Percentiles rank a stretch among this genome's conserved stretches.
Conservation (phyloP, 37 sponge, comb jelly and placozoan genomes). For the Axinella damicornis region DNA sequence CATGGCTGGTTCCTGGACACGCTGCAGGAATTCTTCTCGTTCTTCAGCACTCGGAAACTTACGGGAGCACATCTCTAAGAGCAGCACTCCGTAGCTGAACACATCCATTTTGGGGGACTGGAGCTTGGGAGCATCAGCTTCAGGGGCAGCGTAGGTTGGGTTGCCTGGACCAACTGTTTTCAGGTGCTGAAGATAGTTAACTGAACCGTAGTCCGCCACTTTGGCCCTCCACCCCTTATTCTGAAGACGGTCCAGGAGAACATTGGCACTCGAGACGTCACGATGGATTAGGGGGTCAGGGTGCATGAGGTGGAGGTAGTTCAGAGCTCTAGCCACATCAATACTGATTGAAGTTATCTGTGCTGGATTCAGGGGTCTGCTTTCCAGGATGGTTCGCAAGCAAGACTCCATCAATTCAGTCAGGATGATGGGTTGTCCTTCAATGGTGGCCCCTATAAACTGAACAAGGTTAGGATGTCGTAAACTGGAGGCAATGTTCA, state of each 20-base stretch:
- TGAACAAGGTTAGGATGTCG: constrained; percentile 71
- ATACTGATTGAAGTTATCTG: constrained; percentile 27
- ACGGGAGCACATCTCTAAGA: constrained; percentile 54
- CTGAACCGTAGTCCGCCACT: constrained; percentile 77
- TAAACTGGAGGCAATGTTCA: constrained; percentile 54
- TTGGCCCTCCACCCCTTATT: constrained; percentile 56
- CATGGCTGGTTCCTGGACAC: too few species aligned
- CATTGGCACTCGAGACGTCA: constrained; percentile 80
- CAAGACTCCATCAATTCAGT: constrained; percentile 69
- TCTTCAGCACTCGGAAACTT: constrained; percentile 18
- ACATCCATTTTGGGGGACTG: constrained; percentile 68
- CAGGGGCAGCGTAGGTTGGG: constrained; percentile 67
- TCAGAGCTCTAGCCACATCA: constrained; percentile 62
- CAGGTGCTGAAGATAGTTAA: constrained; percentile 39
- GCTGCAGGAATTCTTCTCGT: background rate
- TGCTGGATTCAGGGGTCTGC: background rate
- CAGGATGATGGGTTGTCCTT: constrained; percentile 48
- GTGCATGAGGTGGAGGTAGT: constrained; percentile 62
- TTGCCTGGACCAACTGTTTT: constrained; percentile 41
- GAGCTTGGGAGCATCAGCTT: constrained; percentile 13
- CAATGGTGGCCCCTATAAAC: constrained; percentile 67
- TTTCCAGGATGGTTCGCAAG: constrained; percentile 30
- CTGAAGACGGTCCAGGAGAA: constrained; percentile 39
- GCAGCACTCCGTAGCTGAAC: constrained; percentile 68
- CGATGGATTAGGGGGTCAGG: constrained; percentile 76